Evolutionary conservation across 2,888 invertebrate species (phyloP).

Genomic region (Disparrhopalites patrizii): DNA sequence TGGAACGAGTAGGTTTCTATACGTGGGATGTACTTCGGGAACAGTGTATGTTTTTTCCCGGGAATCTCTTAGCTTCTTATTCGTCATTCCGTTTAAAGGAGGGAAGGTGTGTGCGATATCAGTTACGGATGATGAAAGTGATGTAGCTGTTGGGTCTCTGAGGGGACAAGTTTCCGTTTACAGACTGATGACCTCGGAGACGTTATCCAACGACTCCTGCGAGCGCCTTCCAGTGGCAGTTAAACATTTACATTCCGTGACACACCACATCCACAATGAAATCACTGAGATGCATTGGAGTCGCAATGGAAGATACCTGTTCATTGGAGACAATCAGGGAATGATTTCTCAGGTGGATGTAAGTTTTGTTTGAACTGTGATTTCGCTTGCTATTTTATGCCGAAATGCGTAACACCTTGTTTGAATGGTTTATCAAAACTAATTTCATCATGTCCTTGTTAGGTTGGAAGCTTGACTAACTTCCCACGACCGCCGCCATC

Average conservation of each 20-base stretch:
- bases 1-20: constrained; percentile 41
- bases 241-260: constrained; percentile 37
- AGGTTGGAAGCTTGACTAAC: constrained; percentile 42
- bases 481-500: constrained; percentile 43
- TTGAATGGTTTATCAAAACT: not conserved
- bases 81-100: constrained; percentile 47
- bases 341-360: constrained; percentile 45
- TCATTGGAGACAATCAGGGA: constrained; percentile 45
- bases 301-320: constrained; percentile 45
- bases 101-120: constrained; percentile 45
- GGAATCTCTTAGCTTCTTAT: constrained; percentile 39
- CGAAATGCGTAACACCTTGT: not conserved
- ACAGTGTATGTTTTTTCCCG: constrained; percentile 45
- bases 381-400: not conserved
- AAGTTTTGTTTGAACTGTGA: constrained; percentile 14
- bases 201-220: constrained; percentile 2
- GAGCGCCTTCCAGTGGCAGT: constrained; percentile 29
- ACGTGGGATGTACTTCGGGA: constrained; percentile 45
- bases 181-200: constrained; percentile 19
- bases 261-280: constrained; percentile 43
- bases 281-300: constrained; percentile 47
- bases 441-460: not conserved
- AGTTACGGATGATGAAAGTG: constrained; percentile 42
- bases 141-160: constrained; percentile 43
- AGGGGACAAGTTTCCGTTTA: constrained; percentile 45